phyloP scores from a whole-genome alignment of 1,140 invertebrate species.

The Polyergus mexicanus region DNA sequence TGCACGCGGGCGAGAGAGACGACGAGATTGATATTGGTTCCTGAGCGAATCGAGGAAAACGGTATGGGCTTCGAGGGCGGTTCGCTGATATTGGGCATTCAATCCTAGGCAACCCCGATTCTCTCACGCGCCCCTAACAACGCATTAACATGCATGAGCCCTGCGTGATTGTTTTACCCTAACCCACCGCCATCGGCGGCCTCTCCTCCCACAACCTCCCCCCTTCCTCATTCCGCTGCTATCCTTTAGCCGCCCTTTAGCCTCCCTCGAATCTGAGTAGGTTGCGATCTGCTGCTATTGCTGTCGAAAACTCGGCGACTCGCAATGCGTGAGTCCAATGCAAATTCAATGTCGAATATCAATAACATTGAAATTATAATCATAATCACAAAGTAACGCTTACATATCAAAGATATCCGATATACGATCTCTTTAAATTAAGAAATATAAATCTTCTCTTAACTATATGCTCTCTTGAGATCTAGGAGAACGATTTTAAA shows the following conservation, averaged over 20 bases:
- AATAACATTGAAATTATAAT: conserved; percentile 56
- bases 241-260: conserved; percentile 49
- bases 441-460: conserved; percentile 13
- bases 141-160: conserved; percentile 87
- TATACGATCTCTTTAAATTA: neutral
- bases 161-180: conserved; percentile 86
- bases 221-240: neutral
- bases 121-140: conserved; percentile 84
- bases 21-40: conserved; percentile 83
- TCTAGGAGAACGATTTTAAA: conserved; percentile 27
- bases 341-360: conserved; percentile 84
- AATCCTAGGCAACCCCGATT: conserved; percentile 83
- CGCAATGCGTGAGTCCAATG: conserved; percentile 78
- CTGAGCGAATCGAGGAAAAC: conserved; percentile 79
- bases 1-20: conserved; percentile 62
- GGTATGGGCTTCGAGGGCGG: conserved; percentile 80
- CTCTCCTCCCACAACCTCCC: conserved; percentile 14
- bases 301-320: conserved; percentile 75
- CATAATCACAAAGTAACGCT: neutral
- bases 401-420: neutral
- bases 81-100: conserved; percentile 85
- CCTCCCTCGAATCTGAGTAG: conserved; percentile 81
- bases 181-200: conserved; percentile 73
- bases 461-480: neutral
- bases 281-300: conserved; percentile 71